Base-by-base conservation (phyloP, 2,113 vertebrate species). In the Apteryx owenii region DNA sequence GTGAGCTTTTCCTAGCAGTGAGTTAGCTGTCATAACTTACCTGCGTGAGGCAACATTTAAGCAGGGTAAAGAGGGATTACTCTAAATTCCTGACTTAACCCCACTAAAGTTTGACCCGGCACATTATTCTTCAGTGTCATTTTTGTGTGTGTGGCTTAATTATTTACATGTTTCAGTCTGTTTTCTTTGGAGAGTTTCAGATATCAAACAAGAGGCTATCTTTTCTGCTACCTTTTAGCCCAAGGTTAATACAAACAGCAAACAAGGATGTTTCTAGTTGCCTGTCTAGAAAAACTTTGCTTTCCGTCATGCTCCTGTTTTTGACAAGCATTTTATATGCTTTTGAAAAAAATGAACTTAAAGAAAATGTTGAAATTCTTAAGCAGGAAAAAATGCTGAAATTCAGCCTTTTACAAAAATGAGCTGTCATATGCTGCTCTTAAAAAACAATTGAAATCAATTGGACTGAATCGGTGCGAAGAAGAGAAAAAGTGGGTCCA, bases 151-250 rank as follows among this genome's bases (percentile, higher is more conserved):
- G 51, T 70, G 71, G 71, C 94, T 98, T 95, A 97, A 92, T 91
- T 97, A 97, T 98, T 98, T 96, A 93, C 77, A 92, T 9, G 4
- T 51, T 94, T 66, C 68, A 3, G 23, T 88, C 95, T 97, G 80
- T 95, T 98, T 98, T 92, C 85, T 96, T 98, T 97, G 93, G 94
- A 97, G 94, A 95, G 83, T 92, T 97, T 97, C 79, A 66, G 88
- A 66, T 89, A 56, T 77, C 90, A 94, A 96, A 95, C 68, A 88
- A 12, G 31, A 97, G 69, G 14, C 93, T 97, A 88, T 79, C 76
- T 88, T 66, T 54, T 54, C 94, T 87, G 95, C 94, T 95, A 94
- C 96, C 96, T 61, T 79, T 86, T 77, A 91, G 85, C 53, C 71
- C 69, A 92, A 81, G 82, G 85, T 96, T 98, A 98, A 95, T 83